Conservation (phyloP, 2,113 vertebrate genomes). For the Nothoprocta perdicaria region DNA sequence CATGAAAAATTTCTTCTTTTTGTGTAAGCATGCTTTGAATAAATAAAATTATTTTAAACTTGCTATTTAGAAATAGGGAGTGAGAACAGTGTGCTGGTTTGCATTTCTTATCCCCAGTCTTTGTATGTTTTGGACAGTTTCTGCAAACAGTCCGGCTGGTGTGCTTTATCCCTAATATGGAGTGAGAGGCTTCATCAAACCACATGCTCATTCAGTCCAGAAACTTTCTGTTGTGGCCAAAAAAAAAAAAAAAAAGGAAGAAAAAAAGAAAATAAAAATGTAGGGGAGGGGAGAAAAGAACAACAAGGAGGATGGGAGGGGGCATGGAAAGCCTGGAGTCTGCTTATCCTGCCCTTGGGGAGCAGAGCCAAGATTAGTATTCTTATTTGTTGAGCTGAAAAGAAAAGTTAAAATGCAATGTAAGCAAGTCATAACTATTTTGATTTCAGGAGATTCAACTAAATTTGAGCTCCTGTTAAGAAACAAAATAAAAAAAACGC, state of each 20-base stretch:
- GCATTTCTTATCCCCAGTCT: conserved; percentile 60
- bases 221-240: conserved; percentile 59
- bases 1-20: neutral
- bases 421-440: neutral
- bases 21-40: neutral
- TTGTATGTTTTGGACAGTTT: conserved; percentile 62
- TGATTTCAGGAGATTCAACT: conserved; percentile 36
- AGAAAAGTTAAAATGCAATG: conserved; percentile 44
- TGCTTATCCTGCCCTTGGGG: neutral
- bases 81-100: conserved; percentile 38
- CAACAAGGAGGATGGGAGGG: neutral
- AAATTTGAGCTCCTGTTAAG: neutral
- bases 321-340: neutral
- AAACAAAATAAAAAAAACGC: neutral
- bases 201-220: conserved; percentile 44
- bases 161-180: conserved; percentile 51
- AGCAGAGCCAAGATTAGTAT: neutral
- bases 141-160: conserved; percentile 59
- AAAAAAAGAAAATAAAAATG: too few relatives aligned
- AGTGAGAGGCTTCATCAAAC: conserved; percentile 32
- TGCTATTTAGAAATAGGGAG: conserved; percentile 9
- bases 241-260: neutral
- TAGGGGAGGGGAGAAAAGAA: neutral
- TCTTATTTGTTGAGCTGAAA: conserved; percentile 18
- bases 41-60: neutral